phyloP scores from a whole-genome alignment of 1,140 invertebrate genomes.

The Paramacrobiotus metropolitanus region DNA sequence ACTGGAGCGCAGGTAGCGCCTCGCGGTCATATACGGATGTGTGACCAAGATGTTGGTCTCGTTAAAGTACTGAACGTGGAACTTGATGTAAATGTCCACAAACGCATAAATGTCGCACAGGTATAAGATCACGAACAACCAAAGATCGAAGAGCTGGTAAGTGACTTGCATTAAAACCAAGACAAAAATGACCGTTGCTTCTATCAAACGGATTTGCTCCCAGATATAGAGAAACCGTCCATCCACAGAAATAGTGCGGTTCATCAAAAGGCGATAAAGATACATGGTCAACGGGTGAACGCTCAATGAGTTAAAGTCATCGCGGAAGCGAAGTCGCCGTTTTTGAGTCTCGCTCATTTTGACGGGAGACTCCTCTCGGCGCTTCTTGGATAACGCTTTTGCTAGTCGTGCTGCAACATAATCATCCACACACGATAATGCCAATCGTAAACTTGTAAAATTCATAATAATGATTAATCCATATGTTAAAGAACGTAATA shows the following conservation, averaged over 20 bases:
- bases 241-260: neutral
- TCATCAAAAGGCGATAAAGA: neutral
- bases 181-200: neutral
- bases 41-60: slow-evolving; percentile 9
- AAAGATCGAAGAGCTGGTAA: neutral
- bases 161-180: neutral
- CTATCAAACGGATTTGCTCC: neutral
- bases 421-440: neutral
- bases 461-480: neutral
- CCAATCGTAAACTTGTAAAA: no score
- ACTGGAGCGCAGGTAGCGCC: slow-evolving; percentile 5
- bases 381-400: neutral
- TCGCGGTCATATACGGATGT: slow-evolving; percentile 7
- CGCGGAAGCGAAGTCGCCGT: neutral
- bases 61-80: slow-evolving; percentile 10
- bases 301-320: neutral
- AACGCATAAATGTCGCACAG: neutral
- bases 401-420: neutral
- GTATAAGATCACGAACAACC: neutral
- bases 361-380: neutral
- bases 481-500: no score
- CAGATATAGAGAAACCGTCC: neutral
- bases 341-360: neutral
- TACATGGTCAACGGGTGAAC: neutral
- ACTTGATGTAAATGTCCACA: slow-evolving; percentile 7